These are phyloP conservation scores for Antedon mediterranea DNA, from an alignment of 53 echinoderm and acorn worm genomes.

Conservation along the genomic window DNA sequence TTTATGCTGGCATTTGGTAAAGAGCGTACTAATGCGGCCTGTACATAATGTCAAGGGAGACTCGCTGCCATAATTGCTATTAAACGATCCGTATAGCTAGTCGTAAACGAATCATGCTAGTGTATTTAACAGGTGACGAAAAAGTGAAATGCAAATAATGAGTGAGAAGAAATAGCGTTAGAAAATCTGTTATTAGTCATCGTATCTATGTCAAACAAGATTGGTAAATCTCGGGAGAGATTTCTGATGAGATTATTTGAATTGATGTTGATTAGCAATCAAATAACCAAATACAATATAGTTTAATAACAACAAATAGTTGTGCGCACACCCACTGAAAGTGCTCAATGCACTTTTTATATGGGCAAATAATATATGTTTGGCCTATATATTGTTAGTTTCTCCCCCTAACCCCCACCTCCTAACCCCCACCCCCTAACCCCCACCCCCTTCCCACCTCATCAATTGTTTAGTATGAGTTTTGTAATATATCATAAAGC, in stretches of 20 bases:
- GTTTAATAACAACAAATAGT: too few species aligned
- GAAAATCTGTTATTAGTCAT: background rate
- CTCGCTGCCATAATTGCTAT: background rate
- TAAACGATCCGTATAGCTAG: background rate
- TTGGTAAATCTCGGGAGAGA: background rate
- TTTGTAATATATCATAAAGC: too few species aligned
- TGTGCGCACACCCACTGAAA: too few species aligned
- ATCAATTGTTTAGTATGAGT: too few species aligned
- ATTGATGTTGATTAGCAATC: background rate
- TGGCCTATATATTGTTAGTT: too few species aligned
- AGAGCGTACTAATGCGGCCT: background rate
- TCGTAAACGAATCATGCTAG: background rate
- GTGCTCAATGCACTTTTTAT: too few species aligned
- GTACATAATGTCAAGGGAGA: background rate
- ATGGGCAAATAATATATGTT: too few species aligned
- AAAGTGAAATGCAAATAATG: background rate
- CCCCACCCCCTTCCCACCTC: too few species aligned
- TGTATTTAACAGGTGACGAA: background rate
- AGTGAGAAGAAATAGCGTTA: background rate
- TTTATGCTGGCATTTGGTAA: background rate
- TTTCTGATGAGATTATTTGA: background rate
- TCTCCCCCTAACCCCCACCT: too few species aligned
- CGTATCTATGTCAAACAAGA: conserved; percentile 1
- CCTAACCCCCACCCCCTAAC: too few species aligned
- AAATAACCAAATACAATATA: background rate